Evolutionary conservation across 2,888 invertebrate species (phyloP).

Genomic region (Lepidocyrtinus sp.): DNA sequence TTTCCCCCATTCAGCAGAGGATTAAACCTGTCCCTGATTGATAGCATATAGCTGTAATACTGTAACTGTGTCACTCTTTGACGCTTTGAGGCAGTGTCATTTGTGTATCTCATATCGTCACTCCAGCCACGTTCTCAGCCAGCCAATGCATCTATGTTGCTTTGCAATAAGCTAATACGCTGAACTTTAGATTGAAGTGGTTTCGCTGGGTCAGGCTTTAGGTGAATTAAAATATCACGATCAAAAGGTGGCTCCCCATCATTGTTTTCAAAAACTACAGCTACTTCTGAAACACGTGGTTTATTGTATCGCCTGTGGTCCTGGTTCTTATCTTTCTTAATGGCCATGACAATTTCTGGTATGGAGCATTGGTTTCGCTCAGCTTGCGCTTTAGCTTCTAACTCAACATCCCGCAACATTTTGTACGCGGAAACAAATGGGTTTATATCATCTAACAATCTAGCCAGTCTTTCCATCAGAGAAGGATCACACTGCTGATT

Average conservation of each 20-base stretch:
- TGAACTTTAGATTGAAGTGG: no score
- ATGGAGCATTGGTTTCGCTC: not conserved
- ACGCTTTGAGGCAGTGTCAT: no score
- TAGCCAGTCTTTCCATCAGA: constrained; percentile 36
- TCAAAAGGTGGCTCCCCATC: constrained; percentile 64
- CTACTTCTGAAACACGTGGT: constrained; percentile 58
- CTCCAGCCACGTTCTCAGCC: no score
- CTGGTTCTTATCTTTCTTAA: constrained; percentile 2
- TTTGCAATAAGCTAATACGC: no score
- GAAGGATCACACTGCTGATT: not conserved
- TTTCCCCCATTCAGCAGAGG: constrained; percentile 66
- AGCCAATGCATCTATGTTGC: no score
- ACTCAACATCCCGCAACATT: constrained; percentile 56
- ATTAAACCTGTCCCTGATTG: constrained; percentile 66
- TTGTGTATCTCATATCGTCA: no score
- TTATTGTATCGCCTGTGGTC: constrained; percentile 60
- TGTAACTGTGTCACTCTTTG: constrained; percentile 39
- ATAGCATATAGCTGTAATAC: constrained; percentile 57
- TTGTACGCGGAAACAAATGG: constrained; percentile 54
- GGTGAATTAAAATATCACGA: constrained; percentile 53
- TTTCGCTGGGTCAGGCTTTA: no score
- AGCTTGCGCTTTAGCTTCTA: constrained; percentile 17
- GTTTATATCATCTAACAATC: constrained; percentile 35
- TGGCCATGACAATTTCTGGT: not conserved
- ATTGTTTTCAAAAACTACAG: constrained; percentile 58